Base-by-base conservation (phyloP, 2,113 vertebrate species). In the Pygoscelis adeliae region DNA sequence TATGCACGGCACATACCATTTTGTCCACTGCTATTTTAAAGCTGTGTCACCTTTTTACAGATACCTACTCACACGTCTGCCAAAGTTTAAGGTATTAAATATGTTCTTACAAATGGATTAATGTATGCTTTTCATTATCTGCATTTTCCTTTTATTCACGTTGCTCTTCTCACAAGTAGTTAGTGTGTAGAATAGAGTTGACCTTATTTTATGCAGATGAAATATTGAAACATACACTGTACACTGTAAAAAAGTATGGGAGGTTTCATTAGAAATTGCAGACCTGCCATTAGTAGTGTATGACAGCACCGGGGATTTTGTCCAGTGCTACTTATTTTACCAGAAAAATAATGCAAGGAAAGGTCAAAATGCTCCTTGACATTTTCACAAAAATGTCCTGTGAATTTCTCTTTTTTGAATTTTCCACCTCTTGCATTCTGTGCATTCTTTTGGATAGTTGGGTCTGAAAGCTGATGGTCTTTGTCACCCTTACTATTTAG, bases 341-440 rank as follows among this genome's bases (percentile, higher is more conserved):
- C 15, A 79, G 56, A n/a, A 42, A 70, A 80, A 93, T 84, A 90
- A 81, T 22, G 34, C 49, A 89, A 23, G 17, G 50, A 96, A 92
- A 90, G 80, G 74, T 79, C 89, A 97, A 92, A 96, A 82, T 95
- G 40, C 44, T 91, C 25, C 49, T 85, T 85, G 78, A 63, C n/a
- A 71, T 22, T 77, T 88, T 56, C 59, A 93, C 89, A 96, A 84
- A 93, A 78, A 94, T 90, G 40, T 70, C 49, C 36, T 91, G 61
- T 93, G 70, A 88, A 82, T 80, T 81, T 91, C 29, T 62, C 15
- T 58, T 78, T 66, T 62, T 84, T 80, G 5, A 73, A 38, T 95
- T 91, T 95, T 97, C 77, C 70, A 96, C 73, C 87, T 95, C 76
- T 97, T 91, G 50, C n/a, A n/a, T 84, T 78, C 87, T 96, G 55